Conservation (phyloP, 2,797 vertebrate genomes). For the Eulemur albifrons region DNA sequence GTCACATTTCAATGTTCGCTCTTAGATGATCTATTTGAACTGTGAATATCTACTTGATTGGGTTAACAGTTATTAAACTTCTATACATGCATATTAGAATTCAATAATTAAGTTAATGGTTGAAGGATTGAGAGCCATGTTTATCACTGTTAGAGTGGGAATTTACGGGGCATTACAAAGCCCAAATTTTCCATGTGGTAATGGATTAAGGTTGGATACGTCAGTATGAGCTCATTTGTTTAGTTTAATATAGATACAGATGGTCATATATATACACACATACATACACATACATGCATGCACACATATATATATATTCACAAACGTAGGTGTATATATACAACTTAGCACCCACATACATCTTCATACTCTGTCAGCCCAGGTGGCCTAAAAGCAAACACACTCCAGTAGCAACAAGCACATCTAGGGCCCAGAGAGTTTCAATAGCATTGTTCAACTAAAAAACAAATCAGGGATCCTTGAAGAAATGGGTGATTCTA, state of each 20-base stretch:
- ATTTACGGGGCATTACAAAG: not conserved
- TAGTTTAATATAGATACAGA: not conserved
- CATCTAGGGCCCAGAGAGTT: not conserved
- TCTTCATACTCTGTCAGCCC: not conserved
- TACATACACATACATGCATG: not conserved
- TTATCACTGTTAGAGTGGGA: not conserved
- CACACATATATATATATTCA: not conserved
- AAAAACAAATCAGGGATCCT: not conserved
- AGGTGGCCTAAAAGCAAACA: not conserved
- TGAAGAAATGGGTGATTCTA: not conserved
- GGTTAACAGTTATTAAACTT: not conserved
- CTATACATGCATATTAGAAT: not conserved
- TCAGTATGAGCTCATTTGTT: not conserved
- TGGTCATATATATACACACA: not conserved
- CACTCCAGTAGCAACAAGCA: not conserved
- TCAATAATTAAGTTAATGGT: not conserved
- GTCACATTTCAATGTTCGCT: not conserved
- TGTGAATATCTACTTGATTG: not conserved
- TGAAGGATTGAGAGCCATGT: not conserved
- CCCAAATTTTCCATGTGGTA: not conserved
- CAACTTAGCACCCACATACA: not conserved
- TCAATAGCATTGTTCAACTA: not conserved
- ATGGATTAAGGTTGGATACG: not conserved
- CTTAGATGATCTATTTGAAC: not conserved
- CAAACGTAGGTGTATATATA: rapidly evolving